Evolutionary conservation across 2,797 vertebrate species (phyloP).

Genomic region (Scolopax rusticola): DNA sequence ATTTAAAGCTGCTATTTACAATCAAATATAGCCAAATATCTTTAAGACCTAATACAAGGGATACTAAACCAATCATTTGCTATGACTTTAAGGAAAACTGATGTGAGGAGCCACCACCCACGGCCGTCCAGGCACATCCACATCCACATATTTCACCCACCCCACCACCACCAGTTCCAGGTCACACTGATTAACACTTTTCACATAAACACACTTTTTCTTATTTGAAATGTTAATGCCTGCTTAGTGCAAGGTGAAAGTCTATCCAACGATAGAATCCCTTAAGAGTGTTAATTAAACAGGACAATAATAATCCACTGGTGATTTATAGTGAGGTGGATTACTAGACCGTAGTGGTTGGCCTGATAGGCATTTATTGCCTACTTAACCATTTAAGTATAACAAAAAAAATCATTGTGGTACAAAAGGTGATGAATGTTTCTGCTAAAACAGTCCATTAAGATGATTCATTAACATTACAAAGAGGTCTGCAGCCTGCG

Average conservation of each 20-base stretch:
- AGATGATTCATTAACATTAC: constrained; percentile 81
- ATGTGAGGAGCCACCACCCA: background rate
- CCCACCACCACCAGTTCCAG: background rate
- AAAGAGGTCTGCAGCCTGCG: constrained; percentile 62
- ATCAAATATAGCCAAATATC: background rate
- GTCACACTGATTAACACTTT: constrained; percentile 6
- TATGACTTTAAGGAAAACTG: background rate
- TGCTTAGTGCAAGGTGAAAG: constrained; percentile 64
- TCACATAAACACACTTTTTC: constrained; percentile 49
- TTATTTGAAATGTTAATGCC: constrained; percentile 55
- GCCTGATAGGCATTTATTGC: constrained; percentile 80
- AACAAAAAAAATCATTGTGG: constrained; percentile 72
- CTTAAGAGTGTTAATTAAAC: constrained; percentile 72
- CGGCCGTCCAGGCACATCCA: background rate
- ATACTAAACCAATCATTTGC: background rate
- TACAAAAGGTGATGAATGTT: constrained; percentile 80
- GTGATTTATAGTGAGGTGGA: constrained; percentile 74
- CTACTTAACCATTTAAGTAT: constrained; percentile 76
- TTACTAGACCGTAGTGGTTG: constrained; percentile 55
- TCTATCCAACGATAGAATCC: constrained; percentile 46
- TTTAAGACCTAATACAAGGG: background rate
- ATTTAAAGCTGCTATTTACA: background rate
- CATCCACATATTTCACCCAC: background rate
- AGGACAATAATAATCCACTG: constrained; percentile 71
- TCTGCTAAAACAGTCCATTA: constrained; percentile 76